These are phyloP conservation scores for Phenganax subtilis DNA, from an alignment of 92 coral and sea anemone genomes.

Conservation along the genomic window DNA sequence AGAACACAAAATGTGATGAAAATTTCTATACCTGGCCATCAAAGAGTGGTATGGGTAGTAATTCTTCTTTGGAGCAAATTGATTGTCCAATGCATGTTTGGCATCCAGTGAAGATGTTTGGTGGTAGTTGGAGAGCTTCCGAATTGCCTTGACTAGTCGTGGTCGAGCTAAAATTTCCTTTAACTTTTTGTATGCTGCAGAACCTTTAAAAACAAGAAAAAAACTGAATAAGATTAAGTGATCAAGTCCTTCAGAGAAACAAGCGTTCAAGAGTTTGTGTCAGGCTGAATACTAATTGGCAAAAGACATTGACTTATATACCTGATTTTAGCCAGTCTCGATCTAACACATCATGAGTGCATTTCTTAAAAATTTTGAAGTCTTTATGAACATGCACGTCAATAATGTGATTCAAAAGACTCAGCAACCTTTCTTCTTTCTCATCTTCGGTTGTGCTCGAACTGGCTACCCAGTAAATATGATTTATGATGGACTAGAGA, in stretches of 20 bases:
- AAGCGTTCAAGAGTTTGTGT: too few relatives aligned
- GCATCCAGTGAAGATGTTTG: slow-evolving; percentile 47
- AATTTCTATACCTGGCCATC: slow-evolving; percentile 32
- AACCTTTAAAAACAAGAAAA: slow-evolving; percentile 3
- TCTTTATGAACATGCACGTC: slow-evolving; percentile 15
- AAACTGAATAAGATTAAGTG: background rate
- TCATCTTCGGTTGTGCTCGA: slow-evolving; percentile 33
- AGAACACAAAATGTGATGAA: background rate
- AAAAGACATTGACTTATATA: background rate
- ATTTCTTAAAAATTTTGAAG: slow-evolving; percentile 16
- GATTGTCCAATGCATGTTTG: slow-evolving; percentile 39
- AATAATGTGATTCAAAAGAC: slow-evolving; percentile 19
- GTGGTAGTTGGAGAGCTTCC: slow-evolving; percentile 36
- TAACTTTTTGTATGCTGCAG: slow-evolving; percentile 44
- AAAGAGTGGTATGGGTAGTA: slow-evolving; percentile 46
- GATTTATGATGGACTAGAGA: slow-evolving; percentile 34
- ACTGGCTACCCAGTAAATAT: slow-evolving; percentile 42
- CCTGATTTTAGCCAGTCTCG: slow-evolving; percentile 34
- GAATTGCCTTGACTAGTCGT: slow-evolving; percentile 34
- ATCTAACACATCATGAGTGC: slow-evolving; percentile 20
- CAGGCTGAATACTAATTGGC: background rate
- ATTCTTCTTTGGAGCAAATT: slow-evolving; percentile 38
- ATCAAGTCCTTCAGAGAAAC: background rate
- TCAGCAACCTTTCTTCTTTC: slow-evolving; percentile 32
- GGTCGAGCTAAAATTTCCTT: slow-evolving; percentile 39